These are phyloP conservation scores for Glyptemys insculpta DNA, from an alignment of 2,797 vertebrate genomes.

Conservation along the genomic window DNA sequence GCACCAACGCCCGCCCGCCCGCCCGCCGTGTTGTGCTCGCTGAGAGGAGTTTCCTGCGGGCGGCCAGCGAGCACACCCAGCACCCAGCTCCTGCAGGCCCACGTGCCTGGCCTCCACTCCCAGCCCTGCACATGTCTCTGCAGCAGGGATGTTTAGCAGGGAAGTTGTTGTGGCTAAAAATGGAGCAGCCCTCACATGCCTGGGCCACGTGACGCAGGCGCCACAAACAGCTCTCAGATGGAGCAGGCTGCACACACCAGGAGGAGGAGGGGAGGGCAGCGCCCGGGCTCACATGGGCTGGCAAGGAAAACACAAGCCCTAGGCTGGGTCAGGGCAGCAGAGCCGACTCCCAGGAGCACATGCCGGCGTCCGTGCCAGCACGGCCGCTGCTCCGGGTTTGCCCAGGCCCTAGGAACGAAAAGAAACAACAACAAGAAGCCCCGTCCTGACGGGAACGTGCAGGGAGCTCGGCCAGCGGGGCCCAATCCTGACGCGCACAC, in stretches of 20 bases:
- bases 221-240: slow-evolving; percentile 60
- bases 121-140: slow-evolving; percentile 81
- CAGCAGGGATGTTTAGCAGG: slow-evolving; percentile 80
- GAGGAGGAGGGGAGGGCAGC: neutral
- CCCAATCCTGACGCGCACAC: neutral
- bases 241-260: slow-evolving; percentile 56
- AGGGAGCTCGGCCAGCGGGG: neutral
- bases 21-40: neutral
- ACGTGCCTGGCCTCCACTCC: slow-evolving; percentile 79
- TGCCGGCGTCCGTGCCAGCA: neutral
- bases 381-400: neutral
- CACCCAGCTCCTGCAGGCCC: slow-evolving; percentile 71
- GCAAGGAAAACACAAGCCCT: neutral
- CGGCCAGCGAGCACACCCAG: slow-evolving; percentile 25
- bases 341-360: neutral
- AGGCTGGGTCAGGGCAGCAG: neutral
- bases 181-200: slow-evolving; percentile 85
- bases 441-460: neutral
- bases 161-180: slow-evolving; percentile 83
- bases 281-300: slow-evolving; percentile 19
- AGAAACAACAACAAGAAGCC: neutral
- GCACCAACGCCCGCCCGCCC: neutral
- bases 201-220: slow-evolving; percentile 79
- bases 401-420: neutral
- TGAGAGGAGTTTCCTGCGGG: slow-evolving; percentile 72